Evolutionary conservation across 2,797 vertebrate species (phyloP).

Genomic region (Simalia tracyae): DNA sequence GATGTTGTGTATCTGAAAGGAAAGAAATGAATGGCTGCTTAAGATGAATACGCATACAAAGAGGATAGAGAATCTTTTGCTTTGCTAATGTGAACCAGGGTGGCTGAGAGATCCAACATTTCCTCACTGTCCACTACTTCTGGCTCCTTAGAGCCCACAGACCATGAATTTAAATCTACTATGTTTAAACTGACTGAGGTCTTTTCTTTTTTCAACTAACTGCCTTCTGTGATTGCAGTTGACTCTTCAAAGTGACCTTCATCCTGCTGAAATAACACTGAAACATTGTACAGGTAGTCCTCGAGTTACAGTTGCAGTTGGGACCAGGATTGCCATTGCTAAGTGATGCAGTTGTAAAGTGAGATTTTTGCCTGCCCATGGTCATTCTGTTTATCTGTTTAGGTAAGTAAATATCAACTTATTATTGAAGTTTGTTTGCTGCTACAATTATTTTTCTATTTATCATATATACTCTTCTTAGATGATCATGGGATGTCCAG

Average conservation of each 20-base stretch:
- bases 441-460: no score
- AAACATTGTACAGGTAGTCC: constrained; percentile 65
- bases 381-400: no score
- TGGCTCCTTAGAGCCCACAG: not conserved
- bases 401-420: no score
- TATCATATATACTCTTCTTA: no score
- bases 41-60: not conserved
- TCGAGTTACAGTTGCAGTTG: no score
- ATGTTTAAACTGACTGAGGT: constrained; percentile 53
- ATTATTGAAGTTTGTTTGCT: no score
- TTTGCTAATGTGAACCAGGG: not conserved
- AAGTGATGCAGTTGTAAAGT: no score
- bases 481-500: no score
- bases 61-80: not conserved
- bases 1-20: not conserved
- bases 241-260: constrained; percentile 78
- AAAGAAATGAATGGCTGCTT: not conserved
- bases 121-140: not conserved
- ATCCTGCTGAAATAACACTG: constrained; percentile 81
- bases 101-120: not conserved
- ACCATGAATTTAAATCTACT: not conserved
- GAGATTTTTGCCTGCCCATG: no score
- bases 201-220: constrained; percentile 85
- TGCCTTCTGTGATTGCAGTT: constrained; percentile 79
- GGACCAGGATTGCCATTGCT: no score